Evolutionary conservation across 92 coral and sea anemone genomes (phyloP).

Genomic region (Porites lobata): DNA sequence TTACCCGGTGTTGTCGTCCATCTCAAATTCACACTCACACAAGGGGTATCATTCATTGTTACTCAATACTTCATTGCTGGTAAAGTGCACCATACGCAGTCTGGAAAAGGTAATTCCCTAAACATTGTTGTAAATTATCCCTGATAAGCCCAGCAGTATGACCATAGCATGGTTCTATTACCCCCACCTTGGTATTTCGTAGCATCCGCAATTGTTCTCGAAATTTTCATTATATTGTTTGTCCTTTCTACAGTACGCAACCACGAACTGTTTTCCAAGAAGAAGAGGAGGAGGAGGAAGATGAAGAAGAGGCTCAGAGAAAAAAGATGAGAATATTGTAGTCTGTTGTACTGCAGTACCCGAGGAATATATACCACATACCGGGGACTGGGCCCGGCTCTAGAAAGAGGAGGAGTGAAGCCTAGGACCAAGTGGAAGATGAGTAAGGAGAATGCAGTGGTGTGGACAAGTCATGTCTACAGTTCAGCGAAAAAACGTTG

Average conservation of each 20-base stretch:
- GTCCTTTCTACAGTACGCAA: constrained; percentile 78
- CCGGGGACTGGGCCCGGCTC: background rate
- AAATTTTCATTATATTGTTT: too few relatives aligned
- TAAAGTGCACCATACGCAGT: too few relatives aligned
- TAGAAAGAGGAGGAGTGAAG: background rate
- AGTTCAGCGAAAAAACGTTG: too few relatives aligned
- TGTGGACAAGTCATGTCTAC: too few relatives aligned
- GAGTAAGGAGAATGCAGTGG: background rate
- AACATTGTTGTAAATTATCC: too few relatives aligned
- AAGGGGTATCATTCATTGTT: too few relatives aligned
- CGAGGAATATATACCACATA: background rate
- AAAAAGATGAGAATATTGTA: constrained; percentile 80
- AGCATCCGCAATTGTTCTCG: too few relatives aligned
- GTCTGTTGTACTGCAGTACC: background rate
- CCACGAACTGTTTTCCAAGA: constrained; percentile 94
- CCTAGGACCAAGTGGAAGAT: background rate
- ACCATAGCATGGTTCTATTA: background rate
- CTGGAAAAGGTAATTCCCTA: too few relatives aligned
- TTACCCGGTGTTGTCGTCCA: too few relatives aligned
- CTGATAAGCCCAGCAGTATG: too few relatives aligned
- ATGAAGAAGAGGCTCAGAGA: constrained; percentile 80
- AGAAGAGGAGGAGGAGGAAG: constrained; percentile 86
- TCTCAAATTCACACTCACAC: too few relatives aligned
- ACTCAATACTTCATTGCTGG: too few relatives aligned
- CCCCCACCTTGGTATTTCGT: background rate